Percentiles rank a stretch among this genome's conserved stretches.
Evolutionary conservation across 2,888 invertebrate genomes (phyloP).

Genomic region (Dryobotodes eremita): DNA sequence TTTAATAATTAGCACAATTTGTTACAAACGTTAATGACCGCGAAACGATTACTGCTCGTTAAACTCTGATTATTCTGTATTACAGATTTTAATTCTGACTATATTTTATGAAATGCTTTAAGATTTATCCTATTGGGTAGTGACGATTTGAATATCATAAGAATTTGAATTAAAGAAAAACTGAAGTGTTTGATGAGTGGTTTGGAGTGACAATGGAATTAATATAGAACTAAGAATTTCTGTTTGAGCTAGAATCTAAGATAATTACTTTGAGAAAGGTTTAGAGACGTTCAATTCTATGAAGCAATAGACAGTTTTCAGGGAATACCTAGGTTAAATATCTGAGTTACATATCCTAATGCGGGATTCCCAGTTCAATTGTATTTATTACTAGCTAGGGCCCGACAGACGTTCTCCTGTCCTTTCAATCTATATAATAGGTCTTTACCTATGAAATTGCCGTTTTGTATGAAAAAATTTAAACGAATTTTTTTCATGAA

Average conservation of each 20-base stretch:
- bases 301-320: neutral
- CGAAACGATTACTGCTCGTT: slow-evolving; percentile 37
- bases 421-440: no score
- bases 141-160: neutral
- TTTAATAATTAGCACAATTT: slow-evolving; percentile 59
- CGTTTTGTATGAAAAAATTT: no score
- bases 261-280: neutral
- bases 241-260: neutral
- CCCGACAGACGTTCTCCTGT: no score
- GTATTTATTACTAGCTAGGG: neutral
- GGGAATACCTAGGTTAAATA: neutral
- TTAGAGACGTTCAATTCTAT: neutral
- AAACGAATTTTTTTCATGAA: no score
- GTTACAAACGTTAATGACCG: slow-evolving; percentile 38
- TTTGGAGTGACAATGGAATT: neutral
- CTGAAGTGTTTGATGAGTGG: no score
- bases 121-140: neutral
- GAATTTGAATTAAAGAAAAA: no score
- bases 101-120: slow-evolving; percentile 18
- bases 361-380: neutral
- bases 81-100: slow-evolving; percentile 28
- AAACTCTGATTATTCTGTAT: slow-evolving; percentile 36
- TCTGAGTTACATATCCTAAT: no score
- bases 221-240: slow-evolving; percentile 1
- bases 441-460: no score